Base-by-base conservation (phyloP, 1,140 invertebrate genomes). In the Pogonomyrmex barbatus region DNA sequence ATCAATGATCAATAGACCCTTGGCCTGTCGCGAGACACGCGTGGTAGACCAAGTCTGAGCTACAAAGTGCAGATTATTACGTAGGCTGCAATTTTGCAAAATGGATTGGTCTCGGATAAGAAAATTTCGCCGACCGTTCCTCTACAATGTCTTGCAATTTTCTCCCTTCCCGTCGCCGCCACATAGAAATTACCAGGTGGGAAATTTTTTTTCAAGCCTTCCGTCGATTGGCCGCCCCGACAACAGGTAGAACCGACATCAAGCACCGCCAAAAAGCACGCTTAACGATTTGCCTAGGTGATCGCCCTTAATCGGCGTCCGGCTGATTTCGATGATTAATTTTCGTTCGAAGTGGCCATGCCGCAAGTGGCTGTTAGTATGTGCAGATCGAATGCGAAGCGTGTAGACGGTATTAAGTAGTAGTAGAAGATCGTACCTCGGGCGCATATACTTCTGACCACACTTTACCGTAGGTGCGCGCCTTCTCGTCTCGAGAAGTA, bases 321-420 rank as follows among this genome's bases (percentile, higher is more conserved):
- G 86, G 83, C 71, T 82, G 79, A 92, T 92, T 91, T 91, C 87
- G 86, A 91, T 89, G 89, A 92, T 91, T 91, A 92, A 93, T 93
- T 82, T 87, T 88, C 83, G 68, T 45, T 24, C 75, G 56, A 62
- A 82, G 81, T 89, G 85, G 71, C 86, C 70, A 86, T 82, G 87
- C 78, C 85, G 90, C 91, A 91, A 91, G 88, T 90, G 90, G 90
- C 89, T 89, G 92, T 92, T 93, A 93, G 91, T 91, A 90, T 79
- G 83, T 91, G 90, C 87, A 89, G 86, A 76, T 89, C 81, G 87
- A 65, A 52, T 36, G 77, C 33, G 39, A 71, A 58, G 50, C 42
- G 33, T 63, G 82, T 68, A 87, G 73, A 65, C 52, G 65, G 42
- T 56, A 85, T 85, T 87, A 85, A 87, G 86, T 85, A 85, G 86